A percentile compares a stretch with the other conserved stretches of the same genome.
These are phyloP conservation scores for Zaprionus africanus DNA, from an alignment of 1,140 invertebrate species.

Conservation along the genomic window DNA sequence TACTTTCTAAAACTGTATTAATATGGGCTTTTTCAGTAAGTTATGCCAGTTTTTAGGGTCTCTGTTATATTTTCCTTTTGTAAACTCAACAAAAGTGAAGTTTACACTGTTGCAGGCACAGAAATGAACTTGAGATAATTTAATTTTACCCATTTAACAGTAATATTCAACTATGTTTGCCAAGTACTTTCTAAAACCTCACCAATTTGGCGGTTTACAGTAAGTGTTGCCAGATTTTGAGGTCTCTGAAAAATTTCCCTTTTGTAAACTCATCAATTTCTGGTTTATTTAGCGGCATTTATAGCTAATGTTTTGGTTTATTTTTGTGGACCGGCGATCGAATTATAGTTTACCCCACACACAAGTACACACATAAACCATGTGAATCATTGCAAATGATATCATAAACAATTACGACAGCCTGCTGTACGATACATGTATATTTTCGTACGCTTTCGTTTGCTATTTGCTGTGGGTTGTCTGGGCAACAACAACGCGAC, in stretches of 20 bases:
- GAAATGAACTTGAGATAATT: no score
- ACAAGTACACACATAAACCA: neutral
- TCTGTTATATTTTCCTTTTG: no score
- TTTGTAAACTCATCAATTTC: neutral
- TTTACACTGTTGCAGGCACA: no score
- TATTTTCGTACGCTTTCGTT: neutral
- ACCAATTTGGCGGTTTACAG: no score
- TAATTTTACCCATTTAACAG: no score
- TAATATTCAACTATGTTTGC: no score
- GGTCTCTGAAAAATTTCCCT: neutral
- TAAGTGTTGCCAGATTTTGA: no score
- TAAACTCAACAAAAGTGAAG: no score
- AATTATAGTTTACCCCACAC: conserved; percentile 23
- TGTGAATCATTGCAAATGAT: conserved; percentile 71
- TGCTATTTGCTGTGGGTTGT: conserved; percentile 1
- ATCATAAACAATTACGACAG: conserved; percentile 71
- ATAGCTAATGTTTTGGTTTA: neutral
- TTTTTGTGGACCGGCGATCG: conserved; percentile 11
- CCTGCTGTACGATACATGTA: neutral
- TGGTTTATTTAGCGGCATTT: neutral
- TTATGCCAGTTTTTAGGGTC: no score
- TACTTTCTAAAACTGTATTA: no score
- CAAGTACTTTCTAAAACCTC: no score
- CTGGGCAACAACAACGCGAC: conserved; percentile 3
- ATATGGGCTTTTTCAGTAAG: no score